These are phyloP conservation scores for Microplitis manilae DNA, from an alignment of 2,888 invertebrate genomes.

Conservation along the genomic window DNA sequence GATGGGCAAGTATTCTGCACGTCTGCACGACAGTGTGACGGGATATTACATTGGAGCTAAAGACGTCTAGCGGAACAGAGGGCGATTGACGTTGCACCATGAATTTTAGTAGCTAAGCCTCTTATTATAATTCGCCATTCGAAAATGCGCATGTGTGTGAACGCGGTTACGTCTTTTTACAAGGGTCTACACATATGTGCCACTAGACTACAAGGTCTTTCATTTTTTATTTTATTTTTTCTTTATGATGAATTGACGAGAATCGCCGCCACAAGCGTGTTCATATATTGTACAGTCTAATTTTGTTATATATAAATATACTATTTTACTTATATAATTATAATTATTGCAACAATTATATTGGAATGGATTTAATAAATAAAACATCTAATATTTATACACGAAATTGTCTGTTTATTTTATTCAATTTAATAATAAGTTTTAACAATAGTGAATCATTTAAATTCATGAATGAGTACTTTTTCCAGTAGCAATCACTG, in stretches of 20 bases:
- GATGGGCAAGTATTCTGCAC: slow-evolving; percentile 11
- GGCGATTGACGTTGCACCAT: slow-evolving; percentile 68
- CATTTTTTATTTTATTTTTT: neutral
- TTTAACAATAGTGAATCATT: neutral
- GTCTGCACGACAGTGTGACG: slow-evolving; percentile 7
- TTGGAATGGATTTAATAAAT: neutral
- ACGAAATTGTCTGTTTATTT: neutral
- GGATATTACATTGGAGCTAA: neutral
- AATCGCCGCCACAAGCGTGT: slow-evolving; percentile 2
- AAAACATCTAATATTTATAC: neutral
- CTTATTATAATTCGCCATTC: slow-evolving; percentile 32
- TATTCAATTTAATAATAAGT: neutral
- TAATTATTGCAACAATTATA: slow-evolving; percentile 19
- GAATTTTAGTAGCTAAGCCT: slow-evolving; percentile 42
- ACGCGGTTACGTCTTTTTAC: slow-evolving; percentile 32
- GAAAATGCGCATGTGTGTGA: slow-evolving; percentile 25
- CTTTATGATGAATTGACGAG: slow-evolving; percentile 14
- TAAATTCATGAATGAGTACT: neutral
- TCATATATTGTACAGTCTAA: slow-evolving; percentile 32
- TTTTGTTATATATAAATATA: slow-evolving; percentile 18
- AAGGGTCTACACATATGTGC: slow-evolving; percentile 34
- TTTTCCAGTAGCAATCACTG: neutral
- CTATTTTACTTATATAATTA: slow-evolving; percentile 22
- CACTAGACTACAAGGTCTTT: slow-evolving; percentile 31
- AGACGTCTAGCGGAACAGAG: slow-evolving; percentile 51